phyloP scores from a whole-genome alignment of 2,888 invertebrate genomes.

The Petrolisthes cinctipes region DNA sequence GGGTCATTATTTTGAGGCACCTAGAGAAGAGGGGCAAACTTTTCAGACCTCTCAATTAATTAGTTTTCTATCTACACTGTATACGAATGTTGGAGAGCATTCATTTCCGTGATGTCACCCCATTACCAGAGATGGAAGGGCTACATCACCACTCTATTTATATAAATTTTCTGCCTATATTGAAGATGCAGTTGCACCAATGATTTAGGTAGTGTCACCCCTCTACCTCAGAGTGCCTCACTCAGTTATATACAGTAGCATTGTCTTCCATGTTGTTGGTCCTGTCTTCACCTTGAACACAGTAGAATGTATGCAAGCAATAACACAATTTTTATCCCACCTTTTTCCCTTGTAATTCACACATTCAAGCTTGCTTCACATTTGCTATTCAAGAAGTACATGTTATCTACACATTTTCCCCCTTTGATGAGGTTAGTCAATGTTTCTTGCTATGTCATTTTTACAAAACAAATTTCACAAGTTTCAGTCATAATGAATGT shows the following conservation, averaged over 20 bases:
- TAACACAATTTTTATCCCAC: conserved; percentile 51
- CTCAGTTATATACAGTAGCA: conserved; percentile 23
- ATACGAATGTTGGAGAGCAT: too few relatives aligned
- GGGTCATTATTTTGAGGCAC: background rate
- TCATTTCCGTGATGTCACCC: too few relatives aligned
- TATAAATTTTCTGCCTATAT: too few relatives aligned
- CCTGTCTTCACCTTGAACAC: conserved; percentile 54
- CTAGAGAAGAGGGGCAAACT: too few relatives aligned
- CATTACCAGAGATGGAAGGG: too few relatives aligned
- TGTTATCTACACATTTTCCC: conserved; percentile 8
- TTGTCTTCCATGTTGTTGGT: conserved; percentile 55
- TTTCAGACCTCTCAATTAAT: too few relatives aligned
- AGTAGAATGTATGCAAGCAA: conserved; percentile 60
- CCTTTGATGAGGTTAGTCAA: conserved; percentile 2
- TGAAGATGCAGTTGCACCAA: too few relatives aligned
- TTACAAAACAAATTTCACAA: background rate
- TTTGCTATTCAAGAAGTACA: background rate
- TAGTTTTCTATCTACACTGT: too few relatives aligned
- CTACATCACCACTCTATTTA: too few relatives aligned
- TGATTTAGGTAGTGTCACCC: background rate
- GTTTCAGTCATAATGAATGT: background rate
- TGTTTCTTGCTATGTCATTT: background rate
- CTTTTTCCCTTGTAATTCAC: conserved; percentile 25
- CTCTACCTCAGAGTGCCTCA: background rate
- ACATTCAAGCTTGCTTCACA: conserved; percentile 1